Percentiles rank a stretch among this genome's conserved stretches.
These are phyloP conservation scores for Metellina segmentata DNA, from an alignment of 2,888 invertebrate species.

Conservation along the genomic window DNA sequence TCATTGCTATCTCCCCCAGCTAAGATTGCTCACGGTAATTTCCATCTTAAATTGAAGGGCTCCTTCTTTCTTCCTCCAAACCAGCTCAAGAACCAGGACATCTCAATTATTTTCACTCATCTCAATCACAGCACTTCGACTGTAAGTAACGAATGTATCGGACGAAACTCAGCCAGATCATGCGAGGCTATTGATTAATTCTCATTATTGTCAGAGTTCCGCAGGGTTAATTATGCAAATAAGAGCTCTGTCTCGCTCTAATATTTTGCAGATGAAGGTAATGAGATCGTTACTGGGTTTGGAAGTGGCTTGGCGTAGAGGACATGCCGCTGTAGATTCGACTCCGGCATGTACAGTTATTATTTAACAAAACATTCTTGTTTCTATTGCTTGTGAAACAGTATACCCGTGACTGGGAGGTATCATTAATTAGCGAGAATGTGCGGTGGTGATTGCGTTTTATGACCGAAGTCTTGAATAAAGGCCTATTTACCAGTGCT, in stretches of 20 bases:
- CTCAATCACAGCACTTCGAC: not conserved
- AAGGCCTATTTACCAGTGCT: too few relatives aligned
- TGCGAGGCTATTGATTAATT: slow-evolving; percentile 4
- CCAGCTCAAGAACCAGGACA: not conserved
- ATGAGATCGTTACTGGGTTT: not conserved
- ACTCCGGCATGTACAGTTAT: not conserved
- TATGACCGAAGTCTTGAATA: not conserved
- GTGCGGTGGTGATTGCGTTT: not conserved
- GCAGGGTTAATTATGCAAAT: slow-evolving; percentile 22
- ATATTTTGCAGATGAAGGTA: not conserved
- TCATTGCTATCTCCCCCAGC: too few relatives aligned
- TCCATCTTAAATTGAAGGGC: not conserved
- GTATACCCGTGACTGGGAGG: not conserved
- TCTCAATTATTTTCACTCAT: not conserved
- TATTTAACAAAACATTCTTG: not conserved
- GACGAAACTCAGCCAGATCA: not conserved
- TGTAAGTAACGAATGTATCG: not conserved
- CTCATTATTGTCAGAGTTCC: not conserved
- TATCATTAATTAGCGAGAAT: not conserved
- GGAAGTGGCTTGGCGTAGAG: not conserved
- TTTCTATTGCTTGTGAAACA: not conserved
- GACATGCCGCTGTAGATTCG: not conserved
- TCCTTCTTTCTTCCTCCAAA: not conserved
- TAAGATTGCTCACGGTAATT: too few relatives aligned
- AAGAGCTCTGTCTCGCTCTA: slow-evolving; percentile 1